Evolutionary conservation across 2,113 vertebrate species (phyloP), one percentile per base, ranked within the genome.

Genomic region (Smithornis capensis): DNA sequence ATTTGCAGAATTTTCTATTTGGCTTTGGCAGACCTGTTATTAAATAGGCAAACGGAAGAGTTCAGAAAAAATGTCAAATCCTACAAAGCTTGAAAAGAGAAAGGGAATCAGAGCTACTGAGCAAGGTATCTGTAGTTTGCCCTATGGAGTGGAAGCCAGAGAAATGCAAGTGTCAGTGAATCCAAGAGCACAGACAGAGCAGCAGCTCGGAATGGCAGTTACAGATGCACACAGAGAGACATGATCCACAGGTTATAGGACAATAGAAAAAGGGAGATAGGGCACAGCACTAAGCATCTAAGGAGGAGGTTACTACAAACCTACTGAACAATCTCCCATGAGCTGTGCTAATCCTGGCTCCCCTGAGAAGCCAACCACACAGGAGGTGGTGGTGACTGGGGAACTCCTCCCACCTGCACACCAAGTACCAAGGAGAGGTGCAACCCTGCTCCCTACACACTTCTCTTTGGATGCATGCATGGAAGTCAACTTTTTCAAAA

Each of bases 361-460:
- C 25, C 10, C 5, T 0, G 10, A 44, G 65, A 27, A 60, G 33
- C 31, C 14, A 77, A 12, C 27, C 0, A 1, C 49, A 33, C 6
- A 8, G 53, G 53, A 63, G n/a, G 37, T 0, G 0, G 45, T 1
- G 55, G 50, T 6, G 14, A 23, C 27, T 4, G 13, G 6, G 29
- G 10, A 4, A 1, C 11, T 16, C 19, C 55, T 64, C 42, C 57
- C 42, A n/a, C 38, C 70, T 12, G n/a, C 59, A 73, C 7, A 0
- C 9, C 62, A 42, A 0, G n/a, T 7, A 3, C 35, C 5, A 0
- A 5, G 40, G 50, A 18, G 37, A 59, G 31, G 21, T 12, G 29
- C 16, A 22, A 3, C 38, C 29, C 49, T 53, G 65, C 22, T 50
- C 40, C 13, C 47, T 9, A 21, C 10, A 1, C 40, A 6, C 24